Conservation (phyloP, 2,113 vertebrate genomes). For the Chiloscyllium plagiosum region DNA sequence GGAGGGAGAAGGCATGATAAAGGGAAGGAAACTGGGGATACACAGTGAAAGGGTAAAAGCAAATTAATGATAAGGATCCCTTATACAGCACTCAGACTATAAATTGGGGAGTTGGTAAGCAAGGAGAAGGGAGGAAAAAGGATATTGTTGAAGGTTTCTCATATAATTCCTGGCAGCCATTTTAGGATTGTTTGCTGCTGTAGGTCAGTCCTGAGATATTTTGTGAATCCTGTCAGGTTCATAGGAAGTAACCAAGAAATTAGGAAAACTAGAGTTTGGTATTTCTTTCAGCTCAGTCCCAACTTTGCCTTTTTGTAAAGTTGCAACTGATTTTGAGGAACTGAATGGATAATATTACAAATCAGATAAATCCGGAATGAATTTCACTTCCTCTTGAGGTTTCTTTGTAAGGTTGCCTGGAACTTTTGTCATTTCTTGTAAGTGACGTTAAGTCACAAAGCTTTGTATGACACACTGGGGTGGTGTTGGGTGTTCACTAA, state of each 20-base stretch:
- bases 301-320: not conserved
- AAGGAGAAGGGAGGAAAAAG: not conserved
- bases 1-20: not conserved
- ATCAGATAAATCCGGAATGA: not conserved
- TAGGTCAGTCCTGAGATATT: too few species aligned
- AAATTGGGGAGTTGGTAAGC: not conserved
- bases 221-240: too few species aligned
- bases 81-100: not conserved
- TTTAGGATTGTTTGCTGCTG: not conserved
- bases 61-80: not conserved
- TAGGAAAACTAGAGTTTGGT: not conserved
- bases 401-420: not conserved
- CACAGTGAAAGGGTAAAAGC: not conserved
- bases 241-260: not conserved
- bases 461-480: not conserved
- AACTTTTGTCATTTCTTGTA: not conserved
- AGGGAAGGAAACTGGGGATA: not conserved
- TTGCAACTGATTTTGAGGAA: not conserved
- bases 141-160: not conserved
- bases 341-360: not conserved
- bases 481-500: not conserved
- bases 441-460: not conserved
- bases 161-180: not conserved
- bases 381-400: slow-evolving; percentile 2
- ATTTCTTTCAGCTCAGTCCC: not conserved